Evolutionary conservation across 1,140 invertebrate genomes (phyloP).

Genomic region (Akabosia matsudoensis): DNA sequence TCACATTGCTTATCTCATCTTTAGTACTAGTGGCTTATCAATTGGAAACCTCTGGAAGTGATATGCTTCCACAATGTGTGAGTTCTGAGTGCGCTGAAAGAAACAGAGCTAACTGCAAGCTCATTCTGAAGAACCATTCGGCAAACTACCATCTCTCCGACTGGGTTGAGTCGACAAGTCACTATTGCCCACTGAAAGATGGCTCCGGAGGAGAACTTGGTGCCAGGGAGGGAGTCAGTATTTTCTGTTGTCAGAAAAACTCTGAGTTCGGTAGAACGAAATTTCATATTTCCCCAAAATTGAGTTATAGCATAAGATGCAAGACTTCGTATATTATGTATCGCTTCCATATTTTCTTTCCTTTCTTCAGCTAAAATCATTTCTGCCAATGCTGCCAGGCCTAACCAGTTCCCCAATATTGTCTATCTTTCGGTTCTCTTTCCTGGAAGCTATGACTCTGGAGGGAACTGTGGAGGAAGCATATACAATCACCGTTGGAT

Average conservation of each 20-base stretch:
- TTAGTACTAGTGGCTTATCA: background rate
- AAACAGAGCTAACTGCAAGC: background rate
- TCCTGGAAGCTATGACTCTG: background rate
- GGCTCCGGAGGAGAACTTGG: background rate
- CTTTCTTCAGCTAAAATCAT: constrained; percentile 2
- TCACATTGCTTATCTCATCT: background rate
- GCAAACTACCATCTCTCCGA: background rate
- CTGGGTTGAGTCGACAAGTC: constrained; percentile 4
- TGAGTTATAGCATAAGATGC: too few relatives aligned
- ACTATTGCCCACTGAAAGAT: constrained; percentile 3
- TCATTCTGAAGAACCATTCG: background rate
- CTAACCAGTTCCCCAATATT: constrained; percentile 13
- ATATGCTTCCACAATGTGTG: background rate
- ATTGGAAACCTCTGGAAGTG: background rate
- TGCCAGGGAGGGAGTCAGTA: background rate
- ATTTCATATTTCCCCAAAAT: background rate
- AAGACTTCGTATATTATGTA: too few relatives aligned
- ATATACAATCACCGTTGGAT: constrained; percentile 2
- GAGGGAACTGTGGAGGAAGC: background rate
- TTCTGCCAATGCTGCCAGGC: background rate
- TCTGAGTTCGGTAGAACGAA: background rate
- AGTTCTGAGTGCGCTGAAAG: background rate
- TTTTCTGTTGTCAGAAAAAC: constrained; percentile 12
- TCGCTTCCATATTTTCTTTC: too few relatives aligned
- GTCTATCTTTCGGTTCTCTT: background rate